Evolutionary conservation across 2,888 invertebrate genomes (phyloP), one percentile per base, ranked within the genome.

Genomic region (Marronus borbonicus): DNA sequence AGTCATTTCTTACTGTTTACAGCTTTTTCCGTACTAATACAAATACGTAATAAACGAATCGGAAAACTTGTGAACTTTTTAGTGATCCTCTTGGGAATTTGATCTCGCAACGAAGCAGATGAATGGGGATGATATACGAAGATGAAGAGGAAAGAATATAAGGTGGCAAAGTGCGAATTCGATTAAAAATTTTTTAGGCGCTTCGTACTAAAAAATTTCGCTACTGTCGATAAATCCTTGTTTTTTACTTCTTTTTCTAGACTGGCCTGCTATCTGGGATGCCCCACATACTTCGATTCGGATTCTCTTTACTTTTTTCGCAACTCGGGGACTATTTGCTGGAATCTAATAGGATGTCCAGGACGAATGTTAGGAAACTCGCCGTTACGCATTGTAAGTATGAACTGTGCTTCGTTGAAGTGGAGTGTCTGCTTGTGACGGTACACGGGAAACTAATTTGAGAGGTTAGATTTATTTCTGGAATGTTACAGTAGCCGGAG

Each of bases 221-320:
- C 31, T 31, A 1, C 7, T 31, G 5, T 31, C 24, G 24, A 70
- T 70, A 70, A 70, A 52, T 62, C 1, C 5, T 28, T 58, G 3
- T 20, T 58, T 76, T 75, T 10, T 55, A 20, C 36, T 79, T 31
- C 81, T 80, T 76, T 76, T 36, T 88, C 86, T 85, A 92, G 91
- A 90, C 92, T 28, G 93, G 93, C 31, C 83, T 93, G n/a, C 85
- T 93, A 0, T 92, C 93, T 0, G 93, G 93, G 0, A 82, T 92
- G 76, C 93, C 93, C 0, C 93, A 93, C 83, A 79, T 93, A 14
- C 85, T 92, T 82, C 88, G 93, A 76, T 91, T 92, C 89, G 79
- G 90, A 0, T 92, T 92, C 83, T 92, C 93, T 0, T 90, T 90
- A 78, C 81, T 88, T 0, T 91, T 91, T 82, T 92, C 92, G 0